phyloP scores from a whole-genome alignment of 2,113 vertebrate genomes.

The Leuciscus idus region DNA sequence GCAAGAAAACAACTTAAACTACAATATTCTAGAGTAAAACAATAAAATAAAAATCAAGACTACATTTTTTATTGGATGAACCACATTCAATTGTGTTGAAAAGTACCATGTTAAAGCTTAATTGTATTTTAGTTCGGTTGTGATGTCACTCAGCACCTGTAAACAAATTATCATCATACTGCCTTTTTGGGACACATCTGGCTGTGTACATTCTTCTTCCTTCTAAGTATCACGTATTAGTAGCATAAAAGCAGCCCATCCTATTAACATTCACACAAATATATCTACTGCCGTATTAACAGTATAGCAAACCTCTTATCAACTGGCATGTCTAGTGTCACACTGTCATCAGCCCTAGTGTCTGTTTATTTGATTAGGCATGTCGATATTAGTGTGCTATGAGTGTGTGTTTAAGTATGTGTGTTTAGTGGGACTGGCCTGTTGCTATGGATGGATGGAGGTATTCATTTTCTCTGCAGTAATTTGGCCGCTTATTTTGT shows the following conservation, averaged over 20 bases:
- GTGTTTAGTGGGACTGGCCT: constrained; percentile 47
- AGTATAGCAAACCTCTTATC: too few relatives aligned
- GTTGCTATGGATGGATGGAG: constrained; percentile 48
- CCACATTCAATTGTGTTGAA: background rate
- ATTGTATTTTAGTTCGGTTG: background rate
- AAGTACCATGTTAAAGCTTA: background rate
- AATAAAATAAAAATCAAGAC: background rate
- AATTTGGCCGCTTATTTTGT: constrained; percentile 37
- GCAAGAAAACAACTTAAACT: background rate
- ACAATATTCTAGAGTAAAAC: background rate
- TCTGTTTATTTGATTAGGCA: constrained; percentile 34
- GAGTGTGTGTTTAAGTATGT: constrained; percentile 46
- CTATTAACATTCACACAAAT: background rate
- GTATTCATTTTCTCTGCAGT: constrained; percentile 57
- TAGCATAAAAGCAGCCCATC: background rate
- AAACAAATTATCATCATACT: background rate
- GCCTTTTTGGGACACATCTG: background rate
- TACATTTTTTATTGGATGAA: too few relatives aligned
- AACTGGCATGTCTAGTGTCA: background rate
- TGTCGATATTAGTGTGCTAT: constrained; percentile 41
- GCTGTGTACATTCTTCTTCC: background rate
- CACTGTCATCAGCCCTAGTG: background rate
- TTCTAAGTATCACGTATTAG: background rate
- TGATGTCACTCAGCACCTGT: background rate
- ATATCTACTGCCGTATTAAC: background rate